Conservation (phyloP, 2,888 invertebrate genomes). For the Graphium colonna region DNA sequence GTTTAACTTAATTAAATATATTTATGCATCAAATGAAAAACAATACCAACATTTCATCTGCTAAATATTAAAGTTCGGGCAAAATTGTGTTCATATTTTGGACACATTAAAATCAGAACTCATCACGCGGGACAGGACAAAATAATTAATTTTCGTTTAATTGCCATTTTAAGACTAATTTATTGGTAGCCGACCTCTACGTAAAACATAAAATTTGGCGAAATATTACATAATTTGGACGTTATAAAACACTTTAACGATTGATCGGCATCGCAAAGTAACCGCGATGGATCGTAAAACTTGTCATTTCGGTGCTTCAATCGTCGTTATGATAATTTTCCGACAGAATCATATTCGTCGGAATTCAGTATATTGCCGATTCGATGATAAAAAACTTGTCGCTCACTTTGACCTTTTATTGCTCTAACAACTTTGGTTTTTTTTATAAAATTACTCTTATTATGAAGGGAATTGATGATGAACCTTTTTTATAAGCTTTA, state of each 20-base stretch:
- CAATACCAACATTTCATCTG: too few species aligned
- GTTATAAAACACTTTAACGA: constrained; percentile 21
- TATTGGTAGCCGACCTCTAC: not conserved
- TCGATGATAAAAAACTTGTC: constrained; percentile 11
- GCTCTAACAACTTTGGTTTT: constrained; percentile 1
- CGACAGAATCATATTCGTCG: constrained; percentile 24
- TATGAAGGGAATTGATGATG: too few species aligned
- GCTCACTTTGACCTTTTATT: constrained; percentile 18
- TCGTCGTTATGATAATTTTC: constrained; percentile 23
- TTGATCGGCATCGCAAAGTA: constrained; percentile 33
- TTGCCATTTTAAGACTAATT: too few species aligned
- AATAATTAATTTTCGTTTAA: too few species aligned
- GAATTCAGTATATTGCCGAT: constrained; percentile 12
- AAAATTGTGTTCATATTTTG: too few species aligned
- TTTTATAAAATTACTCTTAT: too few species aligned
- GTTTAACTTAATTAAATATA: too few species aligned
- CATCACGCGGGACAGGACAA: too few species aligned
- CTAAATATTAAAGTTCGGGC: too few species aligned
- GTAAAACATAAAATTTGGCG: not conserved
- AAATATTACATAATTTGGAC: constrained; percentile 9
- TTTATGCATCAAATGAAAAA: too few species aligned
- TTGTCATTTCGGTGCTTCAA: constrained; percentile 37
- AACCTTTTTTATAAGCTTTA: too few species aligned
- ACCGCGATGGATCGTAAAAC: constrained; percentile 55
- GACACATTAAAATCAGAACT: too few species aligned